Evolutionary conservation across 2,797 vertebrate species (phyloP).

Genomic region (Oryzias dopingdopingensis): DNA sequence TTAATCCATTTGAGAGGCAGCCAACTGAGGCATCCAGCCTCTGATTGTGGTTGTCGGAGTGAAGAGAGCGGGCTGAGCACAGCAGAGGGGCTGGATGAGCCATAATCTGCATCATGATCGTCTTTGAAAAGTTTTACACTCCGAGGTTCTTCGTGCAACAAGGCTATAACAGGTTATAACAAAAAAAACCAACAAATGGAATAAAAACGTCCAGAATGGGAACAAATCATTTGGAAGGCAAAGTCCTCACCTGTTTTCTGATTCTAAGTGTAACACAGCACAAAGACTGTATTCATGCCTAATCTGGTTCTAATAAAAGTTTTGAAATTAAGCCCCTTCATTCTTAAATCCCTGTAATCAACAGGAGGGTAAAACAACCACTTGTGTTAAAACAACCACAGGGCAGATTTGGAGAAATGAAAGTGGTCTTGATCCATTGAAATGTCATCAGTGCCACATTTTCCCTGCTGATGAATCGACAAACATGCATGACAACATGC

Average conservation of each 20-base stretch:
- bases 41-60: slow-evolving; percentile 15
- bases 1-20: slow-evolving; percentile 54
- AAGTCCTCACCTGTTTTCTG: neutral
- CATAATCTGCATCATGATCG: slow-evolving; percentile 1
- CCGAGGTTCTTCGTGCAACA: neutral
- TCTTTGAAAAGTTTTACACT: neutral
- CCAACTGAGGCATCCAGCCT: slow-evolving; percentile 40
- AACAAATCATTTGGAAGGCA: slow-evolving; percentile 1
- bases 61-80: slow-evolving; percentile 11
- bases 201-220: slow-evolving; percentile 1
- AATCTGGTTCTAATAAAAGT: neutral
- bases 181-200: neutral
- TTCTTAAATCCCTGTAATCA: neutral
- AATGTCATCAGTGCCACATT: too few relatives aligned
- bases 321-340: neutral
- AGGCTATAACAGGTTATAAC: neutral
- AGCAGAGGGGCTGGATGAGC: slow-evolving; percentile 14
- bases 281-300: neutral
- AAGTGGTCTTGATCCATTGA: too few relatives aligned
- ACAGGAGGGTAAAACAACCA: neutral
- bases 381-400: neutral
- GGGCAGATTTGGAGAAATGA: neutral
- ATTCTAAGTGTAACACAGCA: neutral
- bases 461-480: too few relatives aligned
- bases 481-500: too few relatives aligned